Evolutionary conservation across 2,797 vertebrate genomes (phyloP).

Genomic region (Echiichthys vipera): DNA sequence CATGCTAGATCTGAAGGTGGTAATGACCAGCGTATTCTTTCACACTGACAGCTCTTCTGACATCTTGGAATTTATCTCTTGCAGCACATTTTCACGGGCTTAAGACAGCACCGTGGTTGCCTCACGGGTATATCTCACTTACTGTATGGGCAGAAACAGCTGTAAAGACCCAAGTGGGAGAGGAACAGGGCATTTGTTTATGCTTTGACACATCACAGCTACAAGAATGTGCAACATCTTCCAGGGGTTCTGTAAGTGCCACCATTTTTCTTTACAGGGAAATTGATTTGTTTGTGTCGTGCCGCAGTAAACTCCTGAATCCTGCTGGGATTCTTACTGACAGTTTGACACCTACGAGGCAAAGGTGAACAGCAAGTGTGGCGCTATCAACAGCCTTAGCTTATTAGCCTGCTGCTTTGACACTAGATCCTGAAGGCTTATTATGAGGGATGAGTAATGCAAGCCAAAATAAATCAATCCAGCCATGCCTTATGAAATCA

Average conservation of each 20-base stretch:
- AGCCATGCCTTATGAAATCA: slow-evolving; percentile 36
- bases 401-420: slow-evolving; percentile 75
- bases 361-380: slow-evolving; percentile 72
- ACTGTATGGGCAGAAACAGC: slow-evolving; percentile 72
- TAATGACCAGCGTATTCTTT: slow-evolving; percentile 76
- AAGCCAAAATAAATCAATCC: slow-evolving; percentile 60
- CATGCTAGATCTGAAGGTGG: slow-evolving; percentile 73
- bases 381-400: slow-evolving; percentile 73
- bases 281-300: slow-evolving; percentile 61
- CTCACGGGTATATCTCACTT: slow-evolving; percentile 61
- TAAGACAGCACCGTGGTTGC: slow-evolving; percentile 50
- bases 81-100: slow-evolving; percentile 76
- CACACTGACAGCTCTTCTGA: slow-evolving; percentile 82
- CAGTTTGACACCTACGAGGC: slow-evolving; percentile 71
- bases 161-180: slow-evolving; percentile 38
- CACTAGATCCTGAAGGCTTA: slow-evolving; percentile 58
- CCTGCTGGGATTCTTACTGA: slow-evolving; percentile 59
- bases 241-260: slow-evolving; percentile 9
- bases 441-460: slow-evolving; percentile 63
- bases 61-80: slow-evolving; percentile 81
- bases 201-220: slow-evolving; percentile 54
- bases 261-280: slow-evolving; percentile 37
- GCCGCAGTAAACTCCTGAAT: slow-evolving; percentile 49
- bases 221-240: slow-evolving; percentile 39
- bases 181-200: slow-evolving; percentile 62